A percentile compares a stretch with the other conserved stretches of the same genome.
phyloP scores from a whole-genome alignment of 2,113 vertebrate species.

The Chaetodon trifascialis region DNA sequence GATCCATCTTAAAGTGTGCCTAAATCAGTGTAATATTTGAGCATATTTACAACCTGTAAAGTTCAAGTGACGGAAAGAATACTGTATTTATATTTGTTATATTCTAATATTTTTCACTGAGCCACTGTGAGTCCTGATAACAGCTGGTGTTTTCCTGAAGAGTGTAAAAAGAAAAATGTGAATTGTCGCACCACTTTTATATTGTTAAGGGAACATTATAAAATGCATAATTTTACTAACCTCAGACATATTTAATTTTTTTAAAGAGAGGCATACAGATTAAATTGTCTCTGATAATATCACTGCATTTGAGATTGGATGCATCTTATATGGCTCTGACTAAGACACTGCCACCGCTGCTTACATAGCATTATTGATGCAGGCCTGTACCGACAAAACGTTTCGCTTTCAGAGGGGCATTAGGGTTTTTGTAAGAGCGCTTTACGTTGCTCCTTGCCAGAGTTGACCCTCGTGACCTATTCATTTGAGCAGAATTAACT shows the following conservation, averaged over 20 bases:
- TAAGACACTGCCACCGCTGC: conserved; percentile 60
- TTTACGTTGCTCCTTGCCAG: conserved; percentile 80
- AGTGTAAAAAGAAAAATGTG: conserved; percentile 5
- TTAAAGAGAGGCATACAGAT: background rate
- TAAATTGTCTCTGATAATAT: conserved; percentile 10
- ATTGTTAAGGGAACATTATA: background rate
- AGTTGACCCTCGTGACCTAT: conserved; percentile 80
- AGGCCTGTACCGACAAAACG: conserved; percentile 77
- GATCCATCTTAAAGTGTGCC: background rate
- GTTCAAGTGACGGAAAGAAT: background rate
- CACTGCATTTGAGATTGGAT: conserved; percentile 15
- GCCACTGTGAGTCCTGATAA: background rate
- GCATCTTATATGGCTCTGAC: conserved; percentile 42
- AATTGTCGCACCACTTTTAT: background rate
- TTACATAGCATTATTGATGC: conserved; percentile 70
- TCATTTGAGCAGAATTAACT: conserved; percentile 85
- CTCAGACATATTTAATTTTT: background rate
- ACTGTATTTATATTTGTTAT: background rate
- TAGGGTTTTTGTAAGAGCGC: conserved; percentile 78
- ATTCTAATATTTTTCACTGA: conserved; percentile 1
- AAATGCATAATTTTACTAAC: background rate
- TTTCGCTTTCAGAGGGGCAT: conserved; percentile 80
- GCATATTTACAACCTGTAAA: background rate
- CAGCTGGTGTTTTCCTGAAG: background rate
- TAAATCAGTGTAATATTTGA: background rate